Evolutionary conservation across 2,888 invertebrate genomes (phyloP).

Genomic region (Cryptophagus acutangulus): DNA sequence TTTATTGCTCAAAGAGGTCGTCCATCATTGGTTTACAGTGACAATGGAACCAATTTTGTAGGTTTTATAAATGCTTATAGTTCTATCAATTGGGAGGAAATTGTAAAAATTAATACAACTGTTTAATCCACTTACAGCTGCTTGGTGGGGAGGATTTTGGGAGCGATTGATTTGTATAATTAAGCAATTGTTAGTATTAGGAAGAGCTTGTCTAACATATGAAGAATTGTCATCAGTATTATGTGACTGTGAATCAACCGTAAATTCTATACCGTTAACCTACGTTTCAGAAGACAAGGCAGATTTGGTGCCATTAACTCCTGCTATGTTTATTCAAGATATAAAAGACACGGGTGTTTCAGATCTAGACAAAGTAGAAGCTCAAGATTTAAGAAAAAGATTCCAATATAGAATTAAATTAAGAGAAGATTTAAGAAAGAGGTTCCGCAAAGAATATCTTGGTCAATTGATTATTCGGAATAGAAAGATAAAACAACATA

Average conservation of each 20-base stretch:
- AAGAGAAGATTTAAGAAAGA: no score
- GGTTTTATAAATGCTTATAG: conserved; percentile 31
- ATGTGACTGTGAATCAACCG: conserved; percentile 36
- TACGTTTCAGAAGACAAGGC: conserved; percentile 17
- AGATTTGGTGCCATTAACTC: conserved; percentile 22
- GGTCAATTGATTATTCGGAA: no score
- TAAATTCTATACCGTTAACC: conserved; percentile 36
- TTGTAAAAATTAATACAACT: conserved; percentile 30
- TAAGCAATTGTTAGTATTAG: conserved; percentile 40
- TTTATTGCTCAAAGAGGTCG: conserved; percentile 37
- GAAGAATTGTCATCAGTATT: no score
- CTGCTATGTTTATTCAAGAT: conserved; percentile 29
- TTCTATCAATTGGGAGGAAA: conserved; percentile 28
- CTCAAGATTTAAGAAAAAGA: no score
- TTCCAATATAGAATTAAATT: no score
- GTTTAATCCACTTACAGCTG: conserved; percentile 42
- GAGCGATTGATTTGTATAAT: conserved; percentile 42
- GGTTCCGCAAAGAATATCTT: no score
- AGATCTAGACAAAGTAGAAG: conserved; percentile 19
- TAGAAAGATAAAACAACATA: no score
- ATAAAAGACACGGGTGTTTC: conserved; percentile 16
- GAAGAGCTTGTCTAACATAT: conserved; percentile 30
- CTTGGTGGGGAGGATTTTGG: conserved; percentile 48
- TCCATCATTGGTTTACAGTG: conserved; percentile 34
- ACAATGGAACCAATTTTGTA: conserved; percentile 44